Conservation (phyloP, 2,797 vertebrate genomes). For the Brachyrhaphis roseni region DNA sequence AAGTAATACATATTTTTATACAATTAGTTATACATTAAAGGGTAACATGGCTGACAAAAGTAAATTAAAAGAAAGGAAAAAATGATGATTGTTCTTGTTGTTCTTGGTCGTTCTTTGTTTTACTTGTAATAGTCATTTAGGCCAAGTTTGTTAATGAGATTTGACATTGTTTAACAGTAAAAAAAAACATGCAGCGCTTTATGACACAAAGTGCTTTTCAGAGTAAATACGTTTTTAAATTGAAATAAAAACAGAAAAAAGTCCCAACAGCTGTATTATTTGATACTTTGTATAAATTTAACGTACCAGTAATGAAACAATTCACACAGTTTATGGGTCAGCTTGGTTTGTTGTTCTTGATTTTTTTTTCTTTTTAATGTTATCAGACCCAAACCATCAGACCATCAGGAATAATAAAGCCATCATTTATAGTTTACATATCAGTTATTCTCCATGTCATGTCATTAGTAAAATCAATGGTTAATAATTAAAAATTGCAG, state of each 20-base stretch:
- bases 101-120: not conserved
- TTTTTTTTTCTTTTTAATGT: not conserved
- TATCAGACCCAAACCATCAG: not conserved
- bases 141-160: not conserved
- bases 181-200: not conserved
- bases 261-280: not conserved
- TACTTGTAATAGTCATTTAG: not conserved
- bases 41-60: not conserved
- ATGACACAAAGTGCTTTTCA: not conserved
- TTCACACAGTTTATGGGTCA: not conserved
- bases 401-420: not conserved
- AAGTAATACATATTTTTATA: not conserved
- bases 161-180: not conserved
- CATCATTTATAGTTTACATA: not conserved
- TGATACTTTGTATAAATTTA: not conserved
- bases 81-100: no score
- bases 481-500: not conserved
- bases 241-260: not conserved
- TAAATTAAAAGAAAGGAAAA: no score
- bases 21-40: not conserved
- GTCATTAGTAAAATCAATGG: not conserved
- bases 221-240: not conserved
- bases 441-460: no score
- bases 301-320: not conserved
- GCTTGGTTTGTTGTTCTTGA: not conserved